These are phyloP conservation scores for Polypedilum vanderplanki DNA, from an alignment of 1,140 invertebrate species.

Conservation along the genomic window DNA sequence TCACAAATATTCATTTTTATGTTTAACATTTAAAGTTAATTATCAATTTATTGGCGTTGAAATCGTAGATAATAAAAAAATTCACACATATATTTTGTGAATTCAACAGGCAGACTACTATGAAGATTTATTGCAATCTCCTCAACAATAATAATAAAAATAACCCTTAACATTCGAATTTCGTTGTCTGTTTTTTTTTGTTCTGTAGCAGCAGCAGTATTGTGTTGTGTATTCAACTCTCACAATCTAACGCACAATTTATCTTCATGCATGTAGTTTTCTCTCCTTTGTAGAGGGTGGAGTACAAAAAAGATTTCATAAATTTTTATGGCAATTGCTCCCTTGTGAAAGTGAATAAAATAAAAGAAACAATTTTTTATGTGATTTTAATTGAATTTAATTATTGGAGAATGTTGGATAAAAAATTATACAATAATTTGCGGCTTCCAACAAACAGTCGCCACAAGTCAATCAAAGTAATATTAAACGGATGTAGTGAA, in stretches of 20 bases:
- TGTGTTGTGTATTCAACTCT: background rate
- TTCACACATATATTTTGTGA: background rate
- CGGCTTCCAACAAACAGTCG: constrained; percentile 22
- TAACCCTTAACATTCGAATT: constrained; percentile 12
- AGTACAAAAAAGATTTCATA: too few relatives aligned
- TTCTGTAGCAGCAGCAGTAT: background rate
- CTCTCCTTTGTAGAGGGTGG: too few relatives aligned
- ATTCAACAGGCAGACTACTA: constrained; percentile 24
- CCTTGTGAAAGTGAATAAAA: background rate
- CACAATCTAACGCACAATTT: constrained; percentile 12
- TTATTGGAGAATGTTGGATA: background rate
- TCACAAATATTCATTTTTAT: too few relatives aligned
- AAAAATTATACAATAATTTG: background rate
- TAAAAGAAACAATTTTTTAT: background rate
- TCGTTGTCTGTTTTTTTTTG: background rate
- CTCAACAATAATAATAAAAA: background rate
- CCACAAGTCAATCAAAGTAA: constrained; percentile 24
- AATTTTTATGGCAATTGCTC: too few relatives aligned
- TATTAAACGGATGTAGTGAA: constrained; percentile 25
- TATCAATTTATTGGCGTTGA: too few relatives aligned
- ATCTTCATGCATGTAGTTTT: background rate
- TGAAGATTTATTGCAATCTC: constrained; percentile 24
- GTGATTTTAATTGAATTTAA: constrained; percentile 1
- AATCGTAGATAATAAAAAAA: too few relatives aligned
- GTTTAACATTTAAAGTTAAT: too few relatives aligned